Evolutionary conservation across 1,140 invertebrate genomes (phyloP), one percentile per base, ranked within the genome.

Genomic region (Drosophila rufa): DNA sequence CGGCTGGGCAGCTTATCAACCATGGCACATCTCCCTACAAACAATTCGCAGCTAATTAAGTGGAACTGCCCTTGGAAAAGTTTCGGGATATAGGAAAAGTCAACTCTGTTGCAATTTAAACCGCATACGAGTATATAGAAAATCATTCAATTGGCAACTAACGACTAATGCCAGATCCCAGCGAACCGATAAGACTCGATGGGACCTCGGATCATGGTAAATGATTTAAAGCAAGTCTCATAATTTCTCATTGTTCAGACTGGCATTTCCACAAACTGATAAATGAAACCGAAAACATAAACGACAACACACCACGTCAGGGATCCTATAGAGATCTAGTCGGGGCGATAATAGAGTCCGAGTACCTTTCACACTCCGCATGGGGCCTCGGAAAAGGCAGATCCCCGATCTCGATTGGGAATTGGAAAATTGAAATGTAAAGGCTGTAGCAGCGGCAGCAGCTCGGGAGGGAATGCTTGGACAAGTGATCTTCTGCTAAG

Each of bases 181-280:
- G 30, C n/a, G 1, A 6, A 12, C 12, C 36, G 83, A 87, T 89
- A 84, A 82, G 68, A 25, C 53, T 6, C 53, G 36, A 40, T 56
- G 53, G 33, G 58, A 47, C 45, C 30, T 27, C n/a, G 45, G 45
- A 61, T 40, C 60, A 65, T 77, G 57, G 66, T 85, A 89, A 90
- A 89, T 89, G 85, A 90, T 89, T 89, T 89, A 90, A 89, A 89
- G 58, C 79, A 89, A 89, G 85, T 70, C 81, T 89, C 85, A 89
- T 89, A 89, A 89, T 90, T 85, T 85, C 71, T 79, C 86, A 89
- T 89, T 89, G 85, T 89, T 85, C 84, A 50, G 22, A 51, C 76
- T 53, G 73, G 71, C 77, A 77, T 80, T 84, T 84, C 73, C 79
- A 87, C 75, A 81, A 78, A 87, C 83, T 87, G 83, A 87, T 87